Evolutionary conservation across 2,888 invertebrate genomes (phyloP).

Genomic region (Cheilosia vulpina): DNA sequence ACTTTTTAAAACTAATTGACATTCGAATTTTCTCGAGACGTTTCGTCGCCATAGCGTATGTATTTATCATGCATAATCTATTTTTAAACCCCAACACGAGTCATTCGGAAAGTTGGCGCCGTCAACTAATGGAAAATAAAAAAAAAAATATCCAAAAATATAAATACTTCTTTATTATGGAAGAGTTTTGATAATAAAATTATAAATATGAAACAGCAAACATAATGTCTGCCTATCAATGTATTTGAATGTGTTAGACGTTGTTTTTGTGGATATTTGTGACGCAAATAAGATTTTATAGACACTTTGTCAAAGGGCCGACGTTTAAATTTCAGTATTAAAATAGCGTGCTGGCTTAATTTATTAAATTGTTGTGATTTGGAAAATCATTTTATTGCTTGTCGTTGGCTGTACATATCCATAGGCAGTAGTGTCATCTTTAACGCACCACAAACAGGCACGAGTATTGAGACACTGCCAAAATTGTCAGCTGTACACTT

Average conservation of each 20-base stretch:
- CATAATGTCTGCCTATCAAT: constrained; percentile 1
- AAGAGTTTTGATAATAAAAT: constrained; percentile 58
- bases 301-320: neutral
- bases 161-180: constrained; percentile 38
- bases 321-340: constrained; percentile 6
- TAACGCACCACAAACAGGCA: no score
- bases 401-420: neutral
- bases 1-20: constrained; percentile 21
- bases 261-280: neutral
- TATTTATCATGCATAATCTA: constrained; percentile 38
- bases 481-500: no score
- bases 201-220: constrained; percentile 48
- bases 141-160: constrained; percentile 3
- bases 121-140: constrained; percentile 63
- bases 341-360: constrained; percentile 4
- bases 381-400: neutral
- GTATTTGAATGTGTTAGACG: neutral
- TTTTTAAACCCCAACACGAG: constrained; percentile 56
- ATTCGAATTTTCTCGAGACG: constrained; percentile 66
- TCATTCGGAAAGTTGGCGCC: constrained; percentile 64
- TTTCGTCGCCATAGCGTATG: constrained; percentile 50
- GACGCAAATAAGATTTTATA: constrained; percentile 31
- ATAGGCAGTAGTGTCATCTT: no score
- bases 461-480: no score
- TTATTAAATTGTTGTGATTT: neutral